Evolutionary conservation across 1,140 invertebrate species (phyloP), one percentile per base, ranked within the genome.

Genomic region (Ceratina calcarata): DNA sequence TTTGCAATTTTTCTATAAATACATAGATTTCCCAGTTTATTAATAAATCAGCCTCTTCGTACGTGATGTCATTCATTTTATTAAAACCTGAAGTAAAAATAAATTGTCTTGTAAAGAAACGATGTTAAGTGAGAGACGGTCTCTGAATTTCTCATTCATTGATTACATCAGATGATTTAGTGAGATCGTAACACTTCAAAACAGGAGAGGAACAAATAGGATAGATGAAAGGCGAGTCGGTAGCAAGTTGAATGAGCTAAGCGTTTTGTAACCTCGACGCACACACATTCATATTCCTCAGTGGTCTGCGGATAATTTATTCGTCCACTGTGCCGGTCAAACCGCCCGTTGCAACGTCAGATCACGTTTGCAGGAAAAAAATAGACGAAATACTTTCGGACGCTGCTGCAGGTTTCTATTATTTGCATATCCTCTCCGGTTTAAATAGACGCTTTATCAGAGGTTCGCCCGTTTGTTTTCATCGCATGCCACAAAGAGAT

Each of bases 301-400:
- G 22, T 49, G 60, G 61, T 65, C 53, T 51, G 55, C 45, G 65
- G 78, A 82, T 82, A 84, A 84, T 84, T 64, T 78, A 84, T 82
- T 66, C 58, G 66, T 10, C 58, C 32, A 61, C 8, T 22, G n/a
- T 78, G 55, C 49, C 18, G 61, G 65, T 81, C 60, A 82, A 83
- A 71, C 66, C 66, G 22, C 16, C 24, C 62, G 78, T 82, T 84
- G 55, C 55, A 65, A 49, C 81, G 77, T 1, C 75, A 32, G 71
- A 71, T 82, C 65, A 82, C 69, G 67, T 84, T 32, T 53, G 55
- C 67, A 76, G 20, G 60, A 70, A 53, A 37, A 78, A 84, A 80
- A 83, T 76, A 57, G 83, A 70, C 32, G 64, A 67, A 72, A 78
- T 53, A 53, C 61, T 13, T 45, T 53, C 7, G 58, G 15, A 24